Base-by-base conservation (phyloP, 2,797 vertebrate species). In the Betta splendens region DNA sequence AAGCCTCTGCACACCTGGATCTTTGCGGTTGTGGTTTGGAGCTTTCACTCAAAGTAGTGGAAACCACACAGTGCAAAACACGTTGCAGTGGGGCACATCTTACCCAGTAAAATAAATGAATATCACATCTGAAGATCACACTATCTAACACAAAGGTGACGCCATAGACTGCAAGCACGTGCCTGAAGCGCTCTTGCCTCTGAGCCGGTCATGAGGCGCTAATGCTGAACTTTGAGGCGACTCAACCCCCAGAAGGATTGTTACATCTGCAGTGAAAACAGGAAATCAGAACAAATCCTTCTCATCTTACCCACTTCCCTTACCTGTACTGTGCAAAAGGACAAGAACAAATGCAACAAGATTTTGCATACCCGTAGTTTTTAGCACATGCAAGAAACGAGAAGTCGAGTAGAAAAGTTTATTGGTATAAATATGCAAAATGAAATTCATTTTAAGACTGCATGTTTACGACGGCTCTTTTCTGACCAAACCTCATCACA, bases 341-440 rank as follows among this genome's bases (percentile, higher is more conserved):
- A 56, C 25, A 46, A 10, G n/a, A n/a, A n/a, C 31, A 22, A 2
- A 15, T 51, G 57, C 53, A 52, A 8, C 3, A 53, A 29, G 12
- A 22, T 4, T 22, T 15, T 28, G 20, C 39, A 9, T 6, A 21
- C 8, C n/a, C 15, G n/a, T 9, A 22, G 33, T 58, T 15, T 25
- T n/a, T n/a, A n/a, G n/a, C n/a, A n/a, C n/a, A n/a, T n/a, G n/a
- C n/a, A n/a, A 9, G 15, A 47, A 46, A 12, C 1, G 5, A 21
- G 4, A 39, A 65, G 66, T 52, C n/a, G n/a, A n/a, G 84, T 89
- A 91, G 51, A 91, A 89, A 90, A 88, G 68, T 89, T 90, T 89
- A 90, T 91, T 91, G 75, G 75, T 89, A 91, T 86, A 90, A 91
- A 90, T 90, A 87, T 88, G 84, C 63, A 87, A 87, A 88, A 83